Evolutionary conservation across 2,888 invertebrate genomes (phyloP), one percentile per base, ranked within the genome.

Genomic region (Drosophila conformis): DNA sequence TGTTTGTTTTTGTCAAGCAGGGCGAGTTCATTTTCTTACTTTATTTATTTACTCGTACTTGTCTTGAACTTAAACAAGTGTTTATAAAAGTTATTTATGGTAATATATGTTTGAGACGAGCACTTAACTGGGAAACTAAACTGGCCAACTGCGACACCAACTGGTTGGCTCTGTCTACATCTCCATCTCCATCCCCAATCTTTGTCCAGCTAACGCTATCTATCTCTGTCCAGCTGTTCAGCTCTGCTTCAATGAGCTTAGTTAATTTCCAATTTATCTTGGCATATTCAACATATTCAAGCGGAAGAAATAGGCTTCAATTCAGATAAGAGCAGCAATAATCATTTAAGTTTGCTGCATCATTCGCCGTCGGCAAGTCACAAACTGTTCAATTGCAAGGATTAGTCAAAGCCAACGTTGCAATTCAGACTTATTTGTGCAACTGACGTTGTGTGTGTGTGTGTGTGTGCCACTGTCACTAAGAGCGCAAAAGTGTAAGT

Each of bases 401-500:
- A 79, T 81, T 83, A 78, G 77, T 77, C 74, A 83, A 75, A 78
- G 69, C 81, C 83, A 76, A 78, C 72, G 75, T 81, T 53, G 42
- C 48, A 69, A 59, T 68, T 60, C 46, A 33, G 42, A 48, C 51
- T 36, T 70, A 76, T 80, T 68, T 69, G 69, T 42, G 59, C 58
- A 67, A 72, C 61, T 68, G 64, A 33, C 58, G 54, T 63, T 73
- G 69, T 18, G 38, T 25, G 18, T 18, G 38, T 27, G 27, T 38
- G 38, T 25, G 18, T 18, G 69, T 72, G 68, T 73, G 73, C 60
- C 56, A 67, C 69, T 75, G 78, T 82, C 87, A 86, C 78, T 76
- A 75, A 83, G 83, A 85, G 86, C 87, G 89, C 86, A 89, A 84
- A 87, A 82, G 82, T 89, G 89, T 87, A 87, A 87, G 82, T 87